These are phyloP conservation scores for Sebastes glaucus DNA, from an alignment of 2,797 vertebrate genomes.

Conservation along the genomic window DNA sequence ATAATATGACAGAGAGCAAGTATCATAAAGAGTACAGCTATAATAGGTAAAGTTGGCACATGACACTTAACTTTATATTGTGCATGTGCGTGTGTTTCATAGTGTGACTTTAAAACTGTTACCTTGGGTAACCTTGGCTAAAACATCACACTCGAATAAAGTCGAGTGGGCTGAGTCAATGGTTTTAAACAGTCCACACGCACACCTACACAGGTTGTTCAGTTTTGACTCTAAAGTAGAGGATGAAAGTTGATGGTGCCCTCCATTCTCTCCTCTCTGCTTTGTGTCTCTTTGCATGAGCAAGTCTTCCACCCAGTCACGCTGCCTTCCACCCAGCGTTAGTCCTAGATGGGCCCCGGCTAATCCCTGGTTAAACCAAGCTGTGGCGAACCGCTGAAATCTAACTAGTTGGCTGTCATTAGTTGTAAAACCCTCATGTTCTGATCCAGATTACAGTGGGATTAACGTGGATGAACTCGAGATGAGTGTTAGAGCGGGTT, in stretches of 20 bases:
- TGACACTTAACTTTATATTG: not conserved
- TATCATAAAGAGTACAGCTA: not conserved
- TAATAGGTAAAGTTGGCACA: not conserved
- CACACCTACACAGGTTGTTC: constrained; percentile 32
- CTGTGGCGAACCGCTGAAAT: constrained; percentile 69
- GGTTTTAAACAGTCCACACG: constrained; percentile 46
- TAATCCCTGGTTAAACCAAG: constrained; percentile 80
- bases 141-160: constrained; percentile 33
- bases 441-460: constrained; percentile 81
- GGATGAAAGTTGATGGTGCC: constrained; percentile 25
- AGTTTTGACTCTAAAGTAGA: constrained; percentile 30
- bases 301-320: constrained; percentile 48
- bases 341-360: constrained; percentile 62
- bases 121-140: constrained; percentile 23
- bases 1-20: not conserved
- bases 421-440: constrained; percentile 74
- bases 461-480: constrained; percentile 80
- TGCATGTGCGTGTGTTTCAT: not conserved
- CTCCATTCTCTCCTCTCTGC: constrained; percentile 15
- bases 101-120: not conserved
- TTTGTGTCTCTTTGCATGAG: constrained; percentile 41
- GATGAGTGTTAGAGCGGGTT: constrained; percentile 76
- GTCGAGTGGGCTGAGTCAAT: constrained; percentile 31
- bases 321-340: constrained; percentile 54
- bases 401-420: constrained; percentile 83